Base-by-base conservation (phyloP, 1,140 invertebrate species). In the Aphaenogaster floridana region DNA sequence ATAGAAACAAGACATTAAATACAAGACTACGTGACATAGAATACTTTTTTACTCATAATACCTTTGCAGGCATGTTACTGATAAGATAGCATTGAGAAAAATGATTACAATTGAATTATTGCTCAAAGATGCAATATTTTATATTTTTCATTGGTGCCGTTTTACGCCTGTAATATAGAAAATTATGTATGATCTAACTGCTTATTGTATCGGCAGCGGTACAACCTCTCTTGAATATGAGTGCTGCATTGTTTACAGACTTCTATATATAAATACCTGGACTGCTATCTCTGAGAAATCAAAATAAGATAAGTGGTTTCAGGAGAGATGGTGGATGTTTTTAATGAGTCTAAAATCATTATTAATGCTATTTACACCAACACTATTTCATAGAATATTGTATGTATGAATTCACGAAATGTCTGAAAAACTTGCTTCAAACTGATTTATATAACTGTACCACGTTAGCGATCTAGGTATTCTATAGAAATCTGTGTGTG, bases 101-200 rank as follows among this genome's bases (percentile, higher is more conserved):
- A 28, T 21, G 6, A 64, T 50, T 68, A 3, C 39, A 79, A 50
- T 5, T n/a, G 11, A 80, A 28, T 1, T 39, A 36, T n/a, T 80
- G 7, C 34, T 66, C 36, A 68, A 79, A 52, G 13, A 39, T 64
- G 8, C 17, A 34, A n/a, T 59, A 21, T 59, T 15, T 21, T 42
- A 42, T 21, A 42, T 28, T 76, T 79, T 48, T 61, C 34, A 68
- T 79, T 48, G 59, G 17, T 78, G 76, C 17, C 17, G 7, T 79
- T 28, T 28, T 13, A 50, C 21, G 21, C 5, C 9, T 21, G 11
- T 17, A 48, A 69, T 7, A 39, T 11, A 34, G 8, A 21, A 13
- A 80, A 80, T 2, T 63, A 28, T 28, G 28, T 28, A 28, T 28
- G 28, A 64, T 52, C 13, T 8, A 79, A 68, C 17, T 79, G n/a